Evolutionary conservation across 2,888 invertebrate genomes (phyloP).

Genomic region (Melieria omissa): DNA sequence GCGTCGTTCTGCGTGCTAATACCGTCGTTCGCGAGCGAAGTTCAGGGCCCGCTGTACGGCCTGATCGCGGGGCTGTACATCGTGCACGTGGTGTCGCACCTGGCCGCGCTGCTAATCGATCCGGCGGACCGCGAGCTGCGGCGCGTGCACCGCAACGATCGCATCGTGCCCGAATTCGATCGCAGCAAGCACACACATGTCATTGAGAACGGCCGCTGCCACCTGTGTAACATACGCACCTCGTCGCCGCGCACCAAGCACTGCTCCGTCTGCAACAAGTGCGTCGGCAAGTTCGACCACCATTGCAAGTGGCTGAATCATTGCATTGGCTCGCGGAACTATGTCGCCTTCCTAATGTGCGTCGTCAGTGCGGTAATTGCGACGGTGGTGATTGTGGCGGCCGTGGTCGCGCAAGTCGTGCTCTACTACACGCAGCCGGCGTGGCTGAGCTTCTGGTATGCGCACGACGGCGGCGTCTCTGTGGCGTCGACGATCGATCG

Average conservation of each 20-base stretch:
- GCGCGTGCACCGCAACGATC: slow-evolving; percentile 70
- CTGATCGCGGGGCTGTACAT: slow-evolving; percentile 75
- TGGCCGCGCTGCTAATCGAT: slow-evolving; percentile 84
- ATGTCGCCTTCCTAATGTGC: slow-evolving; percentile 83
- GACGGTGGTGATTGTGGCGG: slow-evolving; percentile 75
- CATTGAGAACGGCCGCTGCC: slow-evolving; percentile 94
- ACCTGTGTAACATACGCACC: slow-evolving; percentile 87
- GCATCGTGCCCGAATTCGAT: slow-evolving; percentile 85
- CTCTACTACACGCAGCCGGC: slow-evolving; percentile 73
- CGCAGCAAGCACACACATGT: slow-evolving; percentile 89
- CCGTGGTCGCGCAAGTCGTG: slow-evolving; percentile 78
- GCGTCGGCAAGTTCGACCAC: slow-evolving; percentile 94
- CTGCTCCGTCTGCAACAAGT: slow-evolving; percentile 97
- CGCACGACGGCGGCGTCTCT: slow-evolving; percentile 27
- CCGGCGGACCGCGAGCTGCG: slow-evolving; percentile 87
- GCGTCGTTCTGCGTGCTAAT: slow-evolving; percentile 79
- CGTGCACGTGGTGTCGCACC: slow-evolving; percentile 79
- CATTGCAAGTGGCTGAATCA: slow-evolving; percentile 99
- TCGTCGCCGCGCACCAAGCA: slow-evolving; percentile 87
- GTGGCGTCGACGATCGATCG: too few species aligned
- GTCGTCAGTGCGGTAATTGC: slow-evolving; percentile 82
- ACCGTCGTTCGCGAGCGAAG: slow-evolving; percentile 75
- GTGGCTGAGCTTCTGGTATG: slow-evolving; percentile 69
- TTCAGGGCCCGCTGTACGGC: slow-evolving; percentile 73
- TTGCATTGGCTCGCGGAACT: slow-evolving; percentile 93